These are phyloP conservation scores for Phalacrocorax pelagicus DNA, from an alignment of 2,113 vertebrate genomes.

Conservation along the genomic window DNA sequence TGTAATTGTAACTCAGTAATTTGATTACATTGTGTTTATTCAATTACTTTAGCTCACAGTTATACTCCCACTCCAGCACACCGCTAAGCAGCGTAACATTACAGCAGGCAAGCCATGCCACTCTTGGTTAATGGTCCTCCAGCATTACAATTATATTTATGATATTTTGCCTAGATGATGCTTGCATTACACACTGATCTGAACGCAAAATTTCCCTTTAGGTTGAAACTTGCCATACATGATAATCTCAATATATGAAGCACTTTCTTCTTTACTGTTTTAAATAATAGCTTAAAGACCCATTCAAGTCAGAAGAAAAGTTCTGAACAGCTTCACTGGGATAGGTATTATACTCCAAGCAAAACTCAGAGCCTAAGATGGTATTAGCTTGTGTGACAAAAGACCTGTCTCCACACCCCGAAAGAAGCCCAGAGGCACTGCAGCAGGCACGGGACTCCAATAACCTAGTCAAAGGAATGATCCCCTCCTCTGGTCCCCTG, in stretches of 20 bases:
- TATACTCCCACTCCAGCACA: not conserved
- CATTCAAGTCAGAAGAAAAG: not conserved
- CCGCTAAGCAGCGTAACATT: not conserved
- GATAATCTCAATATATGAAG: not conserved
- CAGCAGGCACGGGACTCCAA: too few relatives aligned
- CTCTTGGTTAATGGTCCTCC: not conserved
- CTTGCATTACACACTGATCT: not conserved
- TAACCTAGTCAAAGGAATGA: not conserved
- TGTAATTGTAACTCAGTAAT: constrained; percentile 14
- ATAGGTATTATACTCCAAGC: not conserved
- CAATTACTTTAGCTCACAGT: constrained; percentile 14
- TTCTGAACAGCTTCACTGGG: not conserved
- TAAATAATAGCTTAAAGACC: not conserved
- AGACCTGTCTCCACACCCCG: not conserved
- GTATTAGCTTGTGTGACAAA: not conserved
- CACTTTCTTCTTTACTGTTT: not conserved
- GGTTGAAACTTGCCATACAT: not conserved
- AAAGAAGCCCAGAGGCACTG: not conserved
- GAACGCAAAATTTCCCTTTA: not conserved
- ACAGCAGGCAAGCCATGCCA: not conserved
- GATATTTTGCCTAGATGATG: not conserved
- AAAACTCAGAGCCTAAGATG: not conserved
- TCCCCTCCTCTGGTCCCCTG: rapidly evolving
- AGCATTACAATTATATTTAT: not conserved
- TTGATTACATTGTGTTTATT: constrained; percentile 43